phyloP scores from a whole-genome alignment of 2,797 vertebrate genomes.

The Triplophysa yarkandensis region DNA sequence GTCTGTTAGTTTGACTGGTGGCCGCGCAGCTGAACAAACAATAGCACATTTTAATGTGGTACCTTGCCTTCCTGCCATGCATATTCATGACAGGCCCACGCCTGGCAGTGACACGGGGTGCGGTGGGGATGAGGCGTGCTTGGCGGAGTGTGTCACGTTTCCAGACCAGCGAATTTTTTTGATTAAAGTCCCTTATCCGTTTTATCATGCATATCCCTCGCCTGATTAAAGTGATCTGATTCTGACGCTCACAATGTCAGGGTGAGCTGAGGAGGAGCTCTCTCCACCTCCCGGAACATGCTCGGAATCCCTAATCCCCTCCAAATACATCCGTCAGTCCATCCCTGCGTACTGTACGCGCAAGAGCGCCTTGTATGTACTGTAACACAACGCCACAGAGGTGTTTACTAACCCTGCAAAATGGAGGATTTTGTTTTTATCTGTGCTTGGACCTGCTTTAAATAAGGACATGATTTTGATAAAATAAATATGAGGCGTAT shows the following conservation, averaged over 20 bases:
- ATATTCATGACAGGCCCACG: constrained; percentile 91
- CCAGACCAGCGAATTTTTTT: constrained; percentile 99
- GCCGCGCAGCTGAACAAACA: constrained; percentile 73
- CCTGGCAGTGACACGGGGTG: constrained; percentile 84
- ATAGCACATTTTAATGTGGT: constrained; percentile 89
- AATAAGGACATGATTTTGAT: no score
- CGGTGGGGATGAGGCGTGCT: constrained; percentile 68
- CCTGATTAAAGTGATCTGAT: constrained; percentile 99
- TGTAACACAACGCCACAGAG: constrained; percentile 24
- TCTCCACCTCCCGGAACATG: constrained; percentile 79
- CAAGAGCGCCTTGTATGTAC: constrained; percentile 14
- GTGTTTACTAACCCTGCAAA: constrained; percentile 17
- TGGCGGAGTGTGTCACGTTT: constrained; percentile 98
- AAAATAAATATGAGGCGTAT: no score
- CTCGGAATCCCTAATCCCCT: constrained; percentile 87
- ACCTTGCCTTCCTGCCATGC: constrained; percentile 85
- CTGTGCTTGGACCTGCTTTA: no score
- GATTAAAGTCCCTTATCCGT: constrained; percentile 99
- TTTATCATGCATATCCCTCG: constrained; percentile 99
- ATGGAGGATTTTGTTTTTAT: not conserved
- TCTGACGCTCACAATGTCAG: constrained; percentile 99
- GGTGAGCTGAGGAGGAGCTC: constrained; percentile 81
- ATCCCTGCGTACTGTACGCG: constrained; percentile 47
- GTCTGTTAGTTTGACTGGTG: constrained; percentile 54
- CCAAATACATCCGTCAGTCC: constrained; percentile 63